Conservation (phyloP, 2,113 vertebrate genomes). For the Canis aureus region DNA sequence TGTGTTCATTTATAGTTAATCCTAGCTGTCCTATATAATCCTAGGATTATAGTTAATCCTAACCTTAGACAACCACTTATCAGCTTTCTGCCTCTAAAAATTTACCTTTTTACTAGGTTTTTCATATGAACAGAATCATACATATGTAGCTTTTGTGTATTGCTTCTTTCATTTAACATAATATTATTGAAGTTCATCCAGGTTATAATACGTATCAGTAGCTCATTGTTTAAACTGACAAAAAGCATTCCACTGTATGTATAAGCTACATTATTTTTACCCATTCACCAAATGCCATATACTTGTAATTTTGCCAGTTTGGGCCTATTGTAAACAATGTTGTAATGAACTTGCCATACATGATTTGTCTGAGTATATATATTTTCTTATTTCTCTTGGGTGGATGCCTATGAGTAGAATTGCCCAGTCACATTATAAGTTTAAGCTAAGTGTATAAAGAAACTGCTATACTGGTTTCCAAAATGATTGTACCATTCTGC, state of each 20-base stretch:
- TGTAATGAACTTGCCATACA: background rate
- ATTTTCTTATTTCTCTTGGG: background rate
- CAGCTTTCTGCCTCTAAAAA: background rate
- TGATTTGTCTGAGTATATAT: background rate
- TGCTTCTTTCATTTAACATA: constrained; percentile 11
- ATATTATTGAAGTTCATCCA: background rate
- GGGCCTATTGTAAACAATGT: background rate
- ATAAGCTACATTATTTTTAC: background rate
- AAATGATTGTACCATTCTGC: background rate
- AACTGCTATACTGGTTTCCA: background rate
- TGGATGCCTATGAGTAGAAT: background rate
- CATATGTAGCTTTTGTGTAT: background rate
- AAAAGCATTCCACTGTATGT: background rate
- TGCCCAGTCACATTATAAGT: background rate
- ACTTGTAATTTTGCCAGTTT: background rate
- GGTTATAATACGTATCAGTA: background rate
- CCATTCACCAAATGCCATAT: background rate
- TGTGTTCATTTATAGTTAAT: constrained; percentile 18
- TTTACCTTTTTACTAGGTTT: background rate
- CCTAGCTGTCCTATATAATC: background rate
- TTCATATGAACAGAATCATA: background rate
- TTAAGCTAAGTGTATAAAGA: constrained; percentile 7
- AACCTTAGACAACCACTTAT: background rate
- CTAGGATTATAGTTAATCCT: background rate
- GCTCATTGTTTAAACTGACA: background rate